Percentiles rank a stretch among this genome's conserved stretches.
Conservation (phyloP, 2,113 vertebrate species). For the Microtus richardsoni region DNA sequence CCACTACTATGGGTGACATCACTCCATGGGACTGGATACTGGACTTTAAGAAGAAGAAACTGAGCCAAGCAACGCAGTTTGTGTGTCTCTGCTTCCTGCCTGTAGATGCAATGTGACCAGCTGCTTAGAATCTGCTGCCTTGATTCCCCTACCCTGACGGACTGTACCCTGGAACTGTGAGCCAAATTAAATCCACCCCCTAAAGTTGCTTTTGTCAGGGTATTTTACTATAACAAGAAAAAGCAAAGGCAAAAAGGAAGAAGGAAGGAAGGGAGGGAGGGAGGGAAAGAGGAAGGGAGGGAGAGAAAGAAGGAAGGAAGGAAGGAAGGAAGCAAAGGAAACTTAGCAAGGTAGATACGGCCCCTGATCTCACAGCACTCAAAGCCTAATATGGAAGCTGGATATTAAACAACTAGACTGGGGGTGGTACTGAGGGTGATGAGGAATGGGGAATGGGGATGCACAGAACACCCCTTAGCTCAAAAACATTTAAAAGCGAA, state of each 20-base stretch:
- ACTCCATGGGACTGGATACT: no score
- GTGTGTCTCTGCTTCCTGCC: not conserved
- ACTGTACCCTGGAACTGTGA: not conserved
- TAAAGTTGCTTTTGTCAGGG: not conserved
- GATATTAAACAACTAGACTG: not conserved
- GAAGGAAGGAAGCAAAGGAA: not conserved
- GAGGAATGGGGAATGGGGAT: not conserved
- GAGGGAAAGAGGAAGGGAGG: rapidly evolving
- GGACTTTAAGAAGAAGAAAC: not conserved
- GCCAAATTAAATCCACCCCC: not conserved
- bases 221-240: not conserved
- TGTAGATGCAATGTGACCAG: no score
- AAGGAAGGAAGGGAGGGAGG: rapidly evolving
- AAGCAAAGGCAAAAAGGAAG: not conserved
- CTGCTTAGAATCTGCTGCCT: not conserved
- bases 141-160: not conserved
- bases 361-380: not conserved
- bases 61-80: not conserved
- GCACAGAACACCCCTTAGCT: not conserved
- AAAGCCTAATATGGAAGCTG: not conserved
- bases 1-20: no score
- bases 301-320: not conserved
- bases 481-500: not conserved
- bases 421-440: not conserved
- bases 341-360: no score